phyloP scores from a whole-genome alignment of 2,113 vertebrate species.

The Rhagologus leucostigma region DNA sequence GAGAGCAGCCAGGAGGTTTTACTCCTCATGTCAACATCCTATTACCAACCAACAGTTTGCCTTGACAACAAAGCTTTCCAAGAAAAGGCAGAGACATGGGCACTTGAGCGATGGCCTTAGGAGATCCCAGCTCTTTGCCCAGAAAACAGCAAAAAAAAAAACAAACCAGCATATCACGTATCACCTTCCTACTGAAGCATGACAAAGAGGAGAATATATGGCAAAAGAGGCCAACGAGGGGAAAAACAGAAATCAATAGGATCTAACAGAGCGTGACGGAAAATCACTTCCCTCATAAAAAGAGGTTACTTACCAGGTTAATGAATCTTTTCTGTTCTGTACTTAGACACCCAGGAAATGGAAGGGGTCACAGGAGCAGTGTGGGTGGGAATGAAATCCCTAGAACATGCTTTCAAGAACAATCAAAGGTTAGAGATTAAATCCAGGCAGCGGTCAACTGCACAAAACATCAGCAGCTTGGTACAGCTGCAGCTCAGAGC shows the following conservation, averaged over 20 bases:
- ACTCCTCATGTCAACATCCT: background rate
- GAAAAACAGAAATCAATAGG: slow-evolving; percentile 56
- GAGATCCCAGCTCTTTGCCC: slow-evolving; percentile 9
- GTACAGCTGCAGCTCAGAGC: background rate
- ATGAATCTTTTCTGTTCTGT: slow-evolving; percentile 63
- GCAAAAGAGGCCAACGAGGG: slow-evolving; percentile 46
- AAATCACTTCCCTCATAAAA: slow-evolving; percentile 57
- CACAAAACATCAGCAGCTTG: background rate
- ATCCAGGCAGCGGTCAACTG: slow-evolving; percentile 5
- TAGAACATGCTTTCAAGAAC: slow-evolving; percentile 49
- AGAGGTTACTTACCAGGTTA: slow-evolving; percentile 62
- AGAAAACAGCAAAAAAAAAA: background rate
- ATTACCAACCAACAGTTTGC: background rate
- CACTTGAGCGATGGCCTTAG: background rate
- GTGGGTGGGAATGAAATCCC: slow-evolving; percentile 50
- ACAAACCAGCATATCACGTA: slow-evolving; percentile 1
- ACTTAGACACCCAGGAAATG: slow-evolving; percentile 60
- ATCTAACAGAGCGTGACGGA: slow-evolving; percentile 53
- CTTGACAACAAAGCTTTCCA: slow-evolving; percentile 42
- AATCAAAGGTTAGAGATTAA: slow-evolving; percentile 58
- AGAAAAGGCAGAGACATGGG: background rate
- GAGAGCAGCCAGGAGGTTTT: background rate
- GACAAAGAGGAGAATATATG: slow-evolving; percentile 47
- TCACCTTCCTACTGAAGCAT: slow-evolving; percentile 41
- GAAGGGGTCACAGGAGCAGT: slow-evolving; percentile 47